A percentile compares a stretch with the other conserved stretches of the same genome.
phyloP scores from a whole-genome alignment of 1,140 invertebrate species.

The Drosophila ohnishii region DNA sequence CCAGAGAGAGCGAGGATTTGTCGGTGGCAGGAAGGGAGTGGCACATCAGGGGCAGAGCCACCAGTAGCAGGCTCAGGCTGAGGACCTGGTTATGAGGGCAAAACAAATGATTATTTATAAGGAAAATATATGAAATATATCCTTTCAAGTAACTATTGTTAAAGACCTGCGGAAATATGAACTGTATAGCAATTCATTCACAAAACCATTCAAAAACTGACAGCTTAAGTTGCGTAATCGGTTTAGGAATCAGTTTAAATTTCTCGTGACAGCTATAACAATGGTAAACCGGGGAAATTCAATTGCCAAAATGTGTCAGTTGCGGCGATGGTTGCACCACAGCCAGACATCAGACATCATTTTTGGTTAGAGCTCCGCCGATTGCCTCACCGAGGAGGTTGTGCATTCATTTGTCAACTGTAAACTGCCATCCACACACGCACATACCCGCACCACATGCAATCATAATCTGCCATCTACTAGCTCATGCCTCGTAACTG shows the following conservation, averaged over 20 bases:
- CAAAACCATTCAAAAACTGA: constrained; percentile 1
- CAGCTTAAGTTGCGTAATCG: constrained; percentile 36
- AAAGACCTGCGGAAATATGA: neutral
- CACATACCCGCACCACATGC: constrained; percentile 17
- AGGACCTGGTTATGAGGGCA: constrained; percentile 27
- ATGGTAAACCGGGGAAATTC: constrained; percentile 37
- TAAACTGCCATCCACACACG: constrained; percentile 49
- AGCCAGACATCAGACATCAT: constrained; percentile 8
- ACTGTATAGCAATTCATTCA: neutral
- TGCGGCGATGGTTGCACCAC: constrained; percentile 17
- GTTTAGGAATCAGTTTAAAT: constrained; percentile 20
- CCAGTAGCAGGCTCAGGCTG: constrained; percentile 52
- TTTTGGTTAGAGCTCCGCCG: constrained; percentile 10
- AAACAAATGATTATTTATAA: neutral
- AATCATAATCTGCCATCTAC: constrained; percentile 44
- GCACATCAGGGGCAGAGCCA: constrained; percentile 64
- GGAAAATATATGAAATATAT: too few relatives aligned
- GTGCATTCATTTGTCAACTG: constrained; percentile 70
- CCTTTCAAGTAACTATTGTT: neutral
- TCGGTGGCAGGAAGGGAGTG: constrained; percentile 66
- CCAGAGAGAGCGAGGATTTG: constrained; percentile 65
- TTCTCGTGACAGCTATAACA: constrained; percentile 37
- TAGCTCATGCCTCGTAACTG: constrained; percentile 22
- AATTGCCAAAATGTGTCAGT: constrained; percentile 48
- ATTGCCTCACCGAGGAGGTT: constrained; percentile 31